Conservation (phyloP, 2,113 vertebrate species). For the Bettongia penicillata region DNA sequence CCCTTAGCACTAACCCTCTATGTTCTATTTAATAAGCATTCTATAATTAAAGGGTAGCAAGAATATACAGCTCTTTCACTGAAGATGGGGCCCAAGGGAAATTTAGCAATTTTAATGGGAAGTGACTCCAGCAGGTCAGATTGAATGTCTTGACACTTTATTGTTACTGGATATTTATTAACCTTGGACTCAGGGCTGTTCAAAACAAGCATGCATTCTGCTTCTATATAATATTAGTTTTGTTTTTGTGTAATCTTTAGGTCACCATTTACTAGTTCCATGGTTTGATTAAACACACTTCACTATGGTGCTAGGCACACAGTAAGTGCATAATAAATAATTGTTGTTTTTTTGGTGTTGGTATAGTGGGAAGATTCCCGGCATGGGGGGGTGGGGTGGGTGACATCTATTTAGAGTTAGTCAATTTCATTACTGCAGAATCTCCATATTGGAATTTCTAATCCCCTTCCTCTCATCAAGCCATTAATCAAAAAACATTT, state of each 20-base stretch:
- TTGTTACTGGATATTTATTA: neutral
- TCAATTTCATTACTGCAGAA: neutral
- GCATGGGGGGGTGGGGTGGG: neutral
- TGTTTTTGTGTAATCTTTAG: neutral
- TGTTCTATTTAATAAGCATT: neutral
- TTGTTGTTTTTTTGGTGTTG: neutral
- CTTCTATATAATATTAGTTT: neutral
- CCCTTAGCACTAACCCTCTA: neutral
- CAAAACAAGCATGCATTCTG: neutral
- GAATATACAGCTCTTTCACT: neutral
- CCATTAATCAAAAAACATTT: neutral
- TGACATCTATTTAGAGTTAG: neutral
- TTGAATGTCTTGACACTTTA: constrained; percentile 4
- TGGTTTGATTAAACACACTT: neutral
- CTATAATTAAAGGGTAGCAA: neutral
- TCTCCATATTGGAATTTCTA: neutral
- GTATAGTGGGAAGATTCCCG: neutral
- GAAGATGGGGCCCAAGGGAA: neutral
- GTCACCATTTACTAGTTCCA: neutral
- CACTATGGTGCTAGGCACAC: neutral
- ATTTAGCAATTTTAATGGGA: neutral
- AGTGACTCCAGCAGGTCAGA: neutral
- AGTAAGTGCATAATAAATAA: neutral
- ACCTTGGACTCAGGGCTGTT: neutral
- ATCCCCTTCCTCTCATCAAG: neutral